Base-by-base conservation (phyloP, 2,888 invertebrate genomes). In the Lasioglossum malachurum region DNA sequence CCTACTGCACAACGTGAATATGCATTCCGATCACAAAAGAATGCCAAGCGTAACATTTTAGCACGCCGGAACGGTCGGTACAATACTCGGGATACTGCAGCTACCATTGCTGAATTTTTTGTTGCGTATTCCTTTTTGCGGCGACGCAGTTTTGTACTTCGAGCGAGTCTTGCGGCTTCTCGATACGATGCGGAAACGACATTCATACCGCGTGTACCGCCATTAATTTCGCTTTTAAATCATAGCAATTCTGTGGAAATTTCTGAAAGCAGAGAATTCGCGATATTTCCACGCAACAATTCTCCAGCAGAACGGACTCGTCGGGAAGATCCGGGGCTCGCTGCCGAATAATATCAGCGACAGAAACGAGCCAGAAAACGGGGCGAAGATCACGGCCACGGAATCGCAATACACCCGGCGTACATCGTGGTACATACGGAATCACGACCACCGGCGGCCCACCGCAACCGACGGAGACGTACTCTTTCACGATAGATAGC, bases 401-500 rank as follows among this genome's bases (percentile, higher is more conserved):
- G 78, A 86, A 85, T 75, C 71, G 74, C 77, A n/a, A 80, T 78
- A 60, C 87, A 80, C 67, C 75, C 75, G 60, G 75, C 71, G n/a
- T 71, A 38, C 71, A 71, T 38, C 80, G 76, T 78, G 84, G 79
- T 83, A 88, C 87, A 87, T 64, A n/a, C 31, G 69, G 74, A 83
- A 90, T 78, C 88, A 87, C 83, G 88, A 87, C 64, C 78, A 31
- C 41, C 53, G 16, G 41, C 38, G 71, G 49, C 64, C 67, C 71
- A 74, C 72, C 78, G 31, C 78, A 78, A 84, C 75, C 35, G 57
- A 75, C 44, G 78, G 76, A 85, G 84, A 92, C 78, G 84, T 83
- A 88, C 92, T 91, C 92, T 93, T 94, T 92, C 91, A 89, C 91
- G 89, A 89, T 87, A 92, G 93, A 94, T 93, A 93, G 92, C 90